Percentiles rank a stretch among this genome's conserved stretches.
Conservation (phyloP, 2,113 vertebrate species). For the Drymodes brunneopygia region DNA sequence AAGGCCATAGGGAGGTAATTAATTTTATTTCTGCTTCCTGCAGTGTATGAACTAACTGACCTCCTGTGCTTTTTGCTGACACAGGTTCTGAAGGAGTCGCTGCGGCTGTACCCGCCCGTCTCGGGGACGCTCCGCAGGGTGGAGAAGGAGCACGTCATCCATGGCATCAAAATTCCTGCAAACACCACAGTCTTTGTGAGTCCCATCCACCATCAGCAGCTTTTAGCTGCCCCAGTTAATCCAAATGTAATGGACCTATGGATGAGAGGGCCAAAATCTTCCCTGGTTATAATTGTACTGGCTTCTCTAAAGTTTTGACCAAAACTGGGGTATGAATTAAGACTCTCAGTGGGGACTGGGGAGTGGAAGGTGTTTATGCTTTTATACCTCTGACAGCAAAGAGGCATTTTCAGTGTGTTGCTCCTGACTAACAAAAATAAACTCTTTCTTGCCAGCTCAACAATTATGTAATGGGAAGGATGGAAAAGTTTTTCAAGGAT, state of each 20-base stretch:
- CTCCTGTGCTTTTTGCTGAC: background rate
- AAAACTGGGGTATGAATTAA: background rate
- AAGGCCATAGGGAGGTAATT: background rate
- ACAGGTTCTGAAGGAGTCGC: constrained; percentile 87
- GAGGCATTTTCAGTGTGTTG: background rate
- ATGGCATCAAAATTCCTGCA: constrained; percentile 76
- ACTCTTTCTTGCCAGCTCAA: constrained; percentile 73
- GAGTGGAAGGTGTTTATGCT: background rate
- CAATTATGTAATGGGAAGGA: constrained; percentile 76
- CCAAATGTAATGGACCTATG: background rate
- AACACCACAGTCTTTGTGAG: constrained; percentile 60
- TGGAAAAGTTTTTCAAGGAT: constrained; percentile 88
- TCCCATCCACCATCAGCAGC: background rate
- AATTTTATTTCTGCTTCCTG: background rate
- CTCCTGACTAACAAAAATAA: background rate
- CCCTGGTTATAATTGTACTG: background rate
- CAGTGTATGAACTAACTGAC: background rate
- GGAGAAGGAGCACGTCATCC: constrained; percentile 70
- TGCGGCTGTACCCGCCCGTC: constrained; percentile 82
- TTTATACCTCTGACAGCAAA: background rate
- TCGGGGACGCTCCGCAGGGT: constrained; percentile 77
- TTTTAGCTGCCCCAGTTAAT: background rate
- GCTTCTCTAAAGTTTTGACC: background rate
- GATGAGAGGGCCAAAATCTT: background rate
- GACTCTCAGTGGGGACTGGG: background rate